phyloP scores from a whole-genome alignment of 53 echinoderm and acorn worm species.

The Hippasteria phrygiana region DNA sequence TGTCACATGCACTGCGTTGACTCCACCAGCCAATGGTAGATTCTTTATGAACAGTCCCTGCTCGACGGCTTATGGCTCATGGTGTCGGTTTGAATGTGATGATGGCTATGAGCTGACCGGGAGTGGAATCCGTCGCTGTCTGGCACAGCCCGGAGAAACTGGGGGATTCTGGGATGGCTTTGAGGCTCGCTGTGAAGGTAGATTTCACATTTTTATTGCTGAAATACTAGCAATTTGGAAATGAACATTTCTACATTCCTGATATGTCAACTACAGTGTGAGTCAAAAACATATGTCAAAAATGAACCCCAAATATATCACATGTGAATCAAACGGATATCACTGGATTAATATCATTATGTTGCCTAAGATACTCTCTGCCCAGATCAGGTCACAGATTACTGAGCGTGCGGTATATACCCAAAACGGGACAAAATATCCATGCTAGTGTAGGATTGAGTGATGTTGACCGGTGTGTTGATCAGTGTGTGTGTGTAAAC shows the following conservation, averaged over 20 bases:
- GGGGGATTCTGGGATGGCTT: slow-evolving; percentile 73
- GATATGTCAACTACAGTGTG: not conserved
- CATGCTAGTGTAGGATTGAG: too few relatives aligned
- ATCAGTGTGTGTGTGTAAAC: too few relatives aligned
- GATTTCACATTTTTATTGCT: not conserved
- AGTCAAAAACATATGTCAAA: too few relatives aligned
- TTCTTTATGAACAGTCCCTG: slow-evolving; percentile 22
- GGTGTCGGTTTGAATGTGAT: slow-evolving; percentile 69
- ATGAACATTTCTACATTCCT: not conserved
- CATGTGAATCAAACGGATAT: too few relatives aligned
- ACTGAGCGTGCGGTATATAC: too few relatives aligned
- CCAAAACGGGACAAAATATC: too few relatives aligned
- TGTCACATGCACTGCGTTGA: slow-evolving; percentile 47
- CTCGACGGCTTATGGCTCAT: slow-evolving; percentile 58
- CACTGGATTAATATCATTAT: too few relatives aligned
- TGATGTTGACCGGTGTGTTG: too few relatives aligned
- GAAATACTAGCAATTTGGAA: not conserved
- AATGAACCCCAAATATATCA: too few relatives aligned
- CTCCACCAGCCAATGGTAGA: slow-evolving; percentile 51
- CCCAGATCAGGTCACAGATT: too few relatives aligned
- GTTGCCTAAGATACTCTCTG: too few relatives aligned
- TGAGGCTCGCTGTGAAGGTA: slow-evolving; percentile 71
- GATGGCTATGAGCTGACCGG: slow-evolving; percentile 61
- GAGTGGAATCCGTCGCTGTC: slow-evolving; percentile 57
- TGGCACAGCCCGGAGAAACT: slow-evolving; percentile 44